Percentiles rank a stretch among this genome's conserved stretches.
phyloP scores from a whole-genome alignment of 2,797 vertebrate genomes.

The Threskiornis aethiopicus region DNA sequence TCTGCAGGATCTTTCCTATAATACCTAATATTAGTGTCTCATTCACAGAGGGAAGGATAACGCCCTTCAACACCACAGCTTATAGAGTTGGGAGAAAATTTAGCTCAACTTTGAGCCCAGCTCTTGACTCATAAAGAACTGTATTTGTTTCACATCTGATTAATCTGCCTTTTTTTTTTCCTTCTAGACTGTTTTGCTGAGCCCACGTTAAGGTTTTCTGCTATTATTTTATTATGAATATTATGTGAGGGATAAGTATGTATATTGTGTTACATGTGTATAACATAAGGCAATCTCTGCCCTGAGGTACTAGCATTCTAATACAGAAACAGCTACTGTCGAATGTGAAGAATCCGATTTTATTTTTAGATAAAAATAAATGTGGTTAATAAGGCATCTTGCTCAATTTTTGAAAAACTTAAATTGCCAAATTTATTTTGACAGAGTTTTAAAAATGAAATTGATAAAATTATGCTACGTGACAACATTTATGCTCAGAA shows the following conservation, averaged over 20 bases:
- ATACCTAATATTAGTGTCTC: not conserved
- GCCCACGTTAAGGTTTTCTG: not conserved
- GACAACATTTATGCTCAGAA: constrained; percentile 41
- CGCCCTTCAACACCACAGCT: not conserved
- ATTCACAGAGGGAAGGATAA: not conserved
- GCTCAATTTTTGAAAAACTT: constrained; percentile 18
- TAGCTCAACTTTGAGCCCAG: not conserved
- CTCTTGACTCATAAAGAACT: not conserved
- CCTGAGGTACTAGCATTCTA: not conserved
- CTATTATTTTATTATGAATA: not conserved
- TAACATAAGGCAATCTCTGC: not conserved
- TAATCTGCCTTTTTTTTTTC: not conserved
- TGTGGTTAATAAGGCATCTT: constrained; percentile 30
- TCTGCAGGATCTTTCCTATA: not conserved
- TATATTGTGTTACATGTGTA: not conserved
- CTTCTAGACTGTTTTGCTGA: not conserved
- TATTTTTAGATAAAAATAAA: not conserved
- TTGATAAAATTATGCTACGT: constrained; percentile 5
- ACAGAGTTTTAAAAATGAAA: constrained; percentile 32
- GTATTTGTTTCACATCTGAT: not conserved
- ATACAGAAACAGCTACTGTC: not conserved
- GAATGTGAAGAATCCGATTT: not conserved
- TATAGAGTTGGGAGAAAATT: not conserved
- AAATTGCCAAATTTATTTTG: constrained; percentile 47
- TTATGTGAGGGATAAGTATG: not conserved